Evolutionary conservation across 2,113 vertebrate genomes (phyloP).

Genomic region (Nettapus auritus): DNA sequence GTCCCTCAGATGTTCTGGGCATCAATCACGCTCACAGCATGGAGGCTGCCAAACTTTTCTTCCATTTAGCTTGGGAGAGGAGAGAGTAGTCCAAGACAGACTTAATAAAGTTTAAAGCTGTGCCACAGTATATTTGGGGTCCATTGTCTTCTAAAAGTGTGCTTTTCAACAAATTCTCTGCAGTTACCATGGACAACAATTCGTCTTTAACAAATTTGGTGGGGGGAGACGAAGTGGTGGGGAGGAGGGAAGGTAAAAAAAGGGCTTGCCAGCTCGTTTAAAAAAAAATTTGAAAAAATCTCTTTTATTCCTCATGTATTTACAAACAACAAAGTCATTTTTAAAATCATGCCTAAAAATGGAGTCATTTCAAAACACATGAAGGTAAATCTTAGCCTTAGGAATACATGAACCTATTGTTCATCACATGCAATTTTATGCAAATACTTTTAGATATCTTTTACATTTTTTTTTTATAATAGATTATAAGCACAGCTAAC

Average conservation of each 20-base stretch:
- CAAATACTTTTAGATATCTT: neutral
- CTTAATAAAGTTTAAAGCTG: constrained; percentile 85
- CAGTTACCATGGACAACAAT: constrained; percentile 73
- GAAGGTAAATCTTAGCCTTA: neutral
- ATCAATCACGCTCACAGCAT: constrained; percentile 88
- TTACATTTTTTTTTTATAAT: too few species aligned
- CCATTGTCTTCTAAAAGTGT: constrained; percentile 72
- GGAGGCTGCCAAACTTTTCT: constrained; percentile 83
- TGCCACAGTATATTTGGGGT: constrained; percentile 72
- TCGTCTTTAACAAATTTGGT: constrained; percentile 55
- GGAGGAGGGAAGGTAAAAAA: constrained; percentile 9
- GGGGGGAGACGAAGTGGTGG: neutral
- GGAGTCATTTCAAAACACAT: neutral
- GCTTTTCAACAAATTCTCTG: constrained; percentile 71
- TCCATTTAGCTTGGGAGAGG: constrained; percentile 73
- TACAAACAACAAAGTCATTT: neutral
- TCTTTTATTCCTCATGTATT: neutral
- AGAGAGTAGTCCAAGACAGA: constrained; percentile 71
- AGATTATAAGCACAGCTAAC: neutral
- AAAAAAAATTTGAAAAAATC: neutral
- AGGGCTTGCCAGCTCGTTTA: neutral
- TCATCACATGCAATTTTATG: neutral
- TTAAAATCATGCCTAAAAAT: neutral
- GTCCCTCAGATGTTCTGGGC: constrained; percentile 86
- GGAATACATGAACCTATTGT: neutral